Evolutionary conservation across 2,797 vertebrate genomes (phyloP), one percentile per base, ranked within the genome.

Genomic region (Bovichtus variegatus): DNA sequence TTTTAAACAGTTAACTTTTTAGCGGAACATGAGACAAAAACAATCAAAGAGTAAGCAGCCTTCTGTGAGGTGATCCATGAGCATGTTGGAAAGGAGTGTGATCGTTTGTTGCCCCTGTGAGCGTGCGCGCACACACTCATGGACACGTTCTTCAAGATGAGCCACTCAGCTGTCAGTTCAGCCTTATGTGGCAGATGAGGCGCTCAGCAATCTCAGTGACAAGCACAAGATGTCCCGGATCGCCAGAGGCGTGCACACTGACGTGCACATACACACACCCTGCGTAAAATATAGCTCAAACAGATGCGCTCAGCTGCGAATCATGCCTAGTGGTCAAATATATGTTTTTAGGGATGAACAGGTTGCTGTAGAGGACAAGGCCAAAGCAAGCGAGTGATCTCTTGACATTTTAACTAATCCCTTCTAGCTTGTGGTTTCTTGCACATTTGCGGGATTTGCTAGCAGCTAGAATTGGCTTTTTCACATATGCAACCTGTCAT

Each of bases 401-500:
- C 95, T 85, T 99, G 98, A 99, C 97, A 98, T 99, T 99, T 98
- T 94, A 95, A 94, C 94, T 96, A 96, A 97, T 97, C 95, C 96
- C 95, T 96, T 96, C 95, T 93, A 97, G 96, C 95, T 95, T 91
- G 95, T 96, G 92, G 96, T 97, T 97, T 93, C 91, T 94, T 97
- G 96, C 96, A 95, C 96, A 91, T 96, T 96, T 93, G 92, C 81
- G 89, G 95, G 93, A 94, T 96, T 97, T 94, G 97, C 97, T 97
- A 95, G 96, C 95, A 98, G 97, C 96, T 95, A 94, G 92, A 93
- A 95, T 96, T 98, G 97, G 92, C 97, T 99, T 98, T 98, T 98
- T 96, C 97, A 96, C 97, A 97, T 99, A 98, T 97, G 97, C 92
- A 95, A 78, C 93, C 94, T 97, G 98, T 98, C 98, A 97, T 94